phyloP scores from a whole-genome alignment of 2,888 invertebrate genomes.

The Incurvaria masculella region DNA sequence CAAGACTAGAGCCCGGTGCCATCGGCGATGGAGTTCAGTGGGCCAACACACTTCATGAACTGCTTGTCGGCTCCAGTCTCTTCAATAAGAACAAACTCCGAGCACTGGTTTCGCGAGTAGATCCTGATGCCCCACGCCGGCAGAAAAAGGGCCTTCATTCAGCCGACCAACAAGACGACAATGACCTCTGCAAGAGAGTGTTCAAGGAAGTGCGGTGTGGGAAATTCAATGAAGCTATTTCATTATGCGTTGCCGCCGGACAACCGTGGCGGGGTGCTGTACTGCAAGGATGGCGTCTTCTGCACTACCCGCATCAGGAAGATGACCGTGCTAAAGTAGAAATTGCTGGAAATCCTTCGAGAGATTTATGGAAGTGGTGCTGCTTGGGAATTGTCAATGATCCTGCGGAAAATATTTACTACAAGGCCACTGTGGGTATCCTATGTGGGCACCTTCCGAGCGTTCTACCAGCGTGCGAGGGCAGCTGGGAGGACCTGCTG shows the following conservation, averaged over 20 bases:
- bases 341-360: conserved; percentile 78
- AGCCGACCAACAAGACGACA: conserved; percentile 78
- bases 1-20: conserved; percentile 37
- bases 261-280: conserved; percentile 91
- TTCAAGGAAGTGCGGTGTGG: conserved; percentile 83
- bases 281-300: conserved; percentile 85
- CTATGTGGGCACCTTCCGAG: conserved; percentile 81
- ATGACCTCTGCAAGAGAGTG: conserved; percentile 53
- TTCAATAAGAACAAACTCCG: conserved; percentile 45
- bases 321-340: conserved; percentile 45
- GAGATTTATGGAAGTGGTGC: conserved; percentile 76
- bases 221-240: conserved; percentile 78
- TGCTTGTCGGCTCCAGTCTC: conserved; percentile 52
- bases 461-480: conserved; percentile 68
- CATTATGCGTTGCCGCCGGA: conserved; percentile 79
- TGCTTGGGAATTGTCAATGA: conserved; percentile 62
- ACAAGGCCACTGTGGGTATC: conserved; percentile 67
- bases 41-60: conserved; percentile 87
- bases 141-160: conserved; percentile 79
- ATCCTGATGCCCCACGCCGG: conserved; percentile 86
- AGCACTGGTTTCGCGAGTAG: conserved; percentile 64
- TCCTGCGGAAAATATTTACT: conserved; percentile 53
- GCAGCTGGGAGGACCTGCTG: conserved; percentile 85
- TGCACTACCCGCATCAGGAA: conserved; percentile 80
- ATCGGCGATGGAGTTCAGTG: conserved; percentile 71